A percentile compares a stretch with the other conserved stretches of the same genome.
Evolutionary conservation across 2,113 vertebrate genomes (phyloP).

Genomic region (Euleptes europaea): DNA sequence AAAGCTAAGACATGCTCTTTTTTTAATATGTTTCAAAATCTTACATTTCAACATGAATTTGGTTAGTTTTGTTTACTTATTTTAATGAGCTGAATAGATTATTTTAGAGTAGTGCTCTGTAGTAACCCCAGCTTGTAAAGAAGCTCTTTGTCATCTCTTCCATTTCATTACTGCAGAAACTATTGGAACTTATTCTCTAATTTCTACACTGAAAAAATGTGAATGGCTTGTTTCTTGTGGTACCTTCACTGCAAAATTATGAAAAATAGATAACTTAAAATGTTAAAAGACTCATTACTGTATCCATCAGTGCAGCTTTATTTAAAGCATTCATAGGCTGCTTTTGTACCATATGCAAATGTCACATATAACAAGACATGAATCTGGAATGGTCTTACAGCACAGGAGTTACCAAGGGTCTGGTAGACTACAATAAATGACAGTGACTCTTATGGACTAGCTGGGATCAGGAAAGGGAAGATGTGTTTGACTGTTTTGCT

Average conservation of each 20-base stretch:
- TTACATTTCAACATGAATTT: not conserved
- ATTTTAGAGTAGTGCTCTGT: not conserved
- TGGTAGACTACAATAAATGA: not conserved
- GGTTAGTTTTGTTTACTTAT: not conserved
- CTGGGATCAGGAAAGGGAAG: not conserved
- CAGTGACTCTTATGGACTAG: not conserved
- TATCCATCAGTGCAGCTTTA: too few relatives aligned
- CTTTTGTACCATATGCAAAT: not conserved
- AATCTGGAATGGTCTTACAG: not conserved
- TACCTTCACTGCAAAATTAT: too few relatives aligned
- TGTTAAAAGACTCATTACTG: not conserved
- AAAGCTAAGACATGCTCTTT: not conserved
- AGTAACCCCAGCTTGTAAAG: not conserved
- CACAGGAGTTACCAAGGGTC: not conserved
- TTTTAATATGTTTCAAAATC: not conserved
- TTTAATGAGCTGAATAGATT: not conserved
- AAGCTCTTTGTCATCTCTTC: too few relatives aligned
- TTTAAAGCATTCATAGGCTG: not conserved
- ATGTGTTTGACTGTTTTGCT: not conserved
- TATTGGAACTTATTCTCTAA: not conserved
- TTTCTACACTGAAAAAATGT: not conserved
- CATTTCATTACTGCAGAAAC: not conserved
- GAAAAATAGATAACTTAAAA: not conserved
- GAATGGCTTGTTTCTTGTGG: not conserved
- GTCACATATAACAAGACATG: not conserved